These are phyloP conservation scores for Ailuropoda melanoleuca DNA, from an alignment of 2,113 vertebrate species.

Conservation along the genomic window DNA sequence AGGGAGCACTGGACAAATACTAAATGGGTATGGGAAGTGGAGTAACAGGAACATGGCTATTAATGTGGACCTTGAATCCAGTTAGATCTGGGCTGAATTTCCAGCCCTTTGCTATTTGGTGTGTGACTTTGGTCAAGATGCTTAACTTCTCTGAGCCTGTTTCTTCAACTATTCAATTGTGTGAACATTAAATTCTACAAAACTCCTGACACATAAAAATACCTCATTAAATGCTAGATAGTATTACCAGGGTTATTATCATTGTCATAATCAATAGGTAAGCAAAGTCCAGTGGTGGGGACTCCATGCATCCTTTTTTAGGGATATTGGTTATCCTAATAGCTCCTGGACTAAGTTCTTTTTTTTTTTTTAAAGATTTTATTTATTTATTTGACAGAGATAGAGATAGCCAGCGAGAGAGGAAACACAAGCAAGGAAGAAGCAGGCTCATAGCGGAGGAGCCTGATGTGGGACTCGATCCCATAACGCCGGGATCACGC, in stretches of 20 bases:
- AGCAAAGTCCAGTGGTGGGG: background rate
- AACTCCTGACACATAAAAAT: background rate
- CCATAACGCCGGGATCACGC: too few relatives aligned
- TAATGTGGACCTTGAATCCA: background rate
- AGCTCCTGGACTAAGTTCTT: background rate
- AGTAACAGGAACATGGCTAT: background rate
- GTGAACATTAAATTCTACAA: background rate
- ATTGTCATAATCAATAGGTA: background rate
- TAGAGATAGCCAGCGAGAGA: too few relatives aligned
- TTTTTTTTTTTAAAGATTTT: too few relatives aligned
- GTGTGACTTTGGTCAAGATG: background rate
- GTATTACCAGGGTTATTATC: background rate
- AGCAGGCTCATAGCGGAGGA: too few relatives aligned
- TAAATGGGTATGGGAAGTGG: too few relatives aligned
- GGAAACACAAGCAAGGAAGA: too few relatives aligned
- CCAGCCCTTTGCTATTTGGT: background rate
- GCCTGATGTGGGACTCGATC: too few relatives aligned
- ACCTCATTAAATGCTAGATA: background rate
- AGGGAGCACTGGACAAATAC: background rate
- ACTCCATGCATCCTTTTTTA: background rate
- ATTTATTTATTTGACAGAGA: too few relatives aligned
- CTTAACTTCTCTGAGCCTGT: background rate
- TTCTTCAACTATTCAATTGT: background rate
- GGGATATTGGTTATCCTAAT: background rate
- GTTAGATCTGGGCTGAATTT: background rate